phyloP scores from a whole-genome alignment of 2,888 invertebrate species.

The Beris morrisii region DNA sequence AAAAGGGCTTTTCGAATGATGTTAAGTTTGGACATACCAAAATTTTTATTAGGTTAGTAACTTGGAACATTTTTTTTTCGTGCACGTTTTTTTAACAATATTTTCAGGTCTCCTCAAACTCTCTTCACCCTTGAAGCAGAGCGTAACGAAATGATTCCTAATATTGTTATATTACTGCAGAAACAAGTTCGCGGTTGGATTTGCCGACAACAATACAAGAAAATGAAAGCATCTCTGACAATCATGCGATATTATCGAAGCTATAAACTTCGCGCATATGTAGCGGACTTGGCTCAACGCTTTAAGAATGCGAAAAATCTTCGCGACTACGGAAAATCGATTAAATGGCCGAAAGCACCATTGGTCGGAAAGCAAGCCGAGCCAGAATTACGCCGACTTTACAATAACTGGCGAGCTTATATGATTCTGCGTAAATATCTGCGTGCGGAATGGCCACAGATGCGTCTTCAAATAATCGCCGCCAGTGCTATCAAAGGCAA shows the following conservation, averaged over 20 bases:
- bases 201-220: conserved; percentile 77
- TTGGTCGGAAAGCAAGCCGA: conserved; percentile 67
- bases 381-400: conserved; percentile 64
- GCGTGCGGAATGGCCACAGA: conserved; percentile 82
- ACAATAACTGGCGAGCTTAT: conserved; percentile 84
- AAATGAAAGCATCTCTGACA: conserved; percentile 79
- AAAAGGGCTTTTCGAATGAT: conserved; percentile 75
- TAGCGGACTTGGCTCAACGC: conserved; percentile 64
- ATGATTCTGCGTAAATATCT: conserved; percentile 83
- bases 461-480: conserved; percentile 77
- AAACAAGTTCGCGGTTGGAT: conserved; percentile 89
- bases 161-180: conserved; percentile 89
- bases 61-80: too few relatives aligned
- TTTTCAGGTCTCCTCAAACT: conserved; percentile 74
- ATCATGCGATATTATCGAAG: conserved; percentile 78
- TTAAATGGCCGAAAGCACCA: conserved; percentile 82
- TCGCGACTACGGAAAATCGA: conserved; percentile 75
- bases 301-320: conserved; percentile 67
- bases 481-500: conserved; percentile 69
- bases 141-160: conserved; percentile 84
- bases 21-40: conserved; percentile 95
- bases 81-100: not conserved
- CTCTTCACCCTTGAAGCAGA: conserved; percentile 86
- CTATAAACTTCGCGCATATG: conserved; percentile 75
- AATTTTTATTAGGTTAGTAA: conserved; percentile 78